Percentiles rank a stretch among this genome's conserved stretches.
Conservation (phyloP, 1,140 invertebrate genomes). For the Listronotus oregonensis region DNA sequence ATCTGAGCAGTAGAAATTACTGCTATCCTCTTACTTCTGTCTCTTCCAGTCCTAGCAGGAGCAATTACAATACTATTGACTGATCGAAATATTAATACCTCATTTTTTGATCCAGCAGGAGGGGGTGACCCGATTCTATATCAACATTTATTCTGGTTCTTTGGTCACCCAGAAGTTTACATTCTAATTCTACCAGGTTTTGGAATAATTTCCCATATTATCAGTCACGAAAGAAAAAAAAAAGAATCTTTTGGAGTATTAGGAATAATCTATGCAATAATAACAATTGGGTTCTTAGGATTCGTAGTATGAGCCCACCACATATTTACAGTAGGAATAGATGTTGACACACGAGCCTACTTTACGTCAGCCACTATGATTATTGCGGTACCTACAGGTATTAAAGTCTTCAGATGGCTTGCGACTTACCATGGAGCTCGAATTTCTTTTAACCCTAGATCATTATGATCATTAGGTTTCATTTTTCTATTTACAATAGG, state of each 20-base stretch:
- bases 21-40: constrained; percentile 58
- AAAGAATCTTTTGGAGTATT: constrained; percentile 61
- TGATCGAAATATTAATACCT: too few relatives aligned
- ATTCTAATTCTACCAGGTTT: constrained; percentile 9
- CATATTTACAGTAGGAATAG: constrained; percentile 67
- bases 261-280: constrained; percentile 69
- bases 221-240: constrained; percentile 47
- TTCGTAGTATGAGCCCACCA: constrained; percentile 69
- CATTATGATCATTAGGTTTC: too few relatives aligned
- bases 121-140: neutral
- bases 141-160: neutral
- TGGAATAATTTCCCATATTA: constrained; percentile 9
- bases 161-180: too few relatives aligned
- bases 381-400: constrained; percentile 54
- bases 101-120: constrained; percentile 74
- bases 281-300: constrained; percentile 68
- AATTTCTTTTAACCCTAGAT: too few relatives aligned
- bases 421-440: too few relatives aligned
- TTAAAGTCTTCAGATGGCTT: too few relatives aligned
- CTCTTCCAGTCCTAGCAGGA: too few relatives aligned
- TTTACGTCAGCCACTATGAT: constrained; percentile 76
- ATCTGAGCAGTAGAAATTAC: constrained; percentile 72
- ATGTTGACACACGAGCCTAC: constrained; percentile 73
- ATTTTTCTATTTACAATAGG: too few relatives aligned
- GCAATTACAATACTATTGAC: too few relatives aligned